Conservation (phyloP, 1,140 invertebrate species). For the Drosophila nannoptera region DNA sequence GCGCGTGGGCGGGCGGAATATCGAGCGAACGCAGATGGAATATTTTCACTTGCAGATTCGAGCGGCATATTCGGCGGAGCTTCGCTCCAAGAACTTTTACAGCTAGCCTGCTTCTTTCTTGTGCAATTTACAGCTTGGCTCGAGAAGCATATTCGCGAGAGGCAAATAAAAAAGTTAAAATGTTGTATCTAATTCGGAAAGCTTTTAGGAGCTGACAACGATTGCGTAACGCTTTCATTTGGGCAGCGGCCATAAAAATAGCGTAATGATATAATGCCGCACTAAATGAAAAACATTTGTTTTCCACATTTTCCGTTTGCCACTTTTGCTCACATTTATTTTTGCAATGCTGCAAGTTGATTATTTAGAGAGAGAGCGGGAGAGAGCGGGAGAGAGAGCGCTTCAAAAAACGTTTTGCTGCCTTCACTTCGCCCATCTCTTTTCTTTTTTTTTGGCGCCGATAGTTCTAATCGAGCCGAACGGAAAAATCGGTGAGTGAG, state of each 20-base stretch:
- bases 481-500: not conserved
- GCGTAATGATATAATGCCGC: conserved; percentile 39
- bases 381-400: not conserved
- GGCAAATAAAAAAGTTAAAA: conserved; percentile 19
- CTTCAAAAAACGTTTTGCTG: not conserved
- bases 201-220: conserved; percentile 40
- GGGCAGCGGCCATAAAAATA: conserved; percentile 38
- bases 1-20: no score
- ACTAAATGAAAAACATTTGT: conserved; percentile 34
- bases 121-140: not conserved
- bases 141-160: not conserved
- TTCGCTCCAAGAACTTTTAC: no score
- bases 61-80: no score
- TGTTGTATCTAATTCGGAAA: conserved; percentile 24
- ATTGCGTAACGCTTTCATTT: not conserved
- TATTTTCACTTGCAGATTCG: no score
- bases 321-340: conserved; percentile 4
- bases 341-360: conserved; percentile 22
- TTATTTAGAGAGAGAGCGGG: conserved; percentile 30
- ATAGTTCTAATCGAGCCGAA: conserved; percentile 26
- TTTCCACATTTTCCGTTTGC: not conserved
- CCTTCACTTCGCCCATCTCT: not conserved
- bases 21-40: no score
- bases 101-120: no score
- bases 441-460: conserved; percentile 11